Conservation (phyloP, 2,113 vertebrate genomes). For the Pterophyllum scalare region DNA sequence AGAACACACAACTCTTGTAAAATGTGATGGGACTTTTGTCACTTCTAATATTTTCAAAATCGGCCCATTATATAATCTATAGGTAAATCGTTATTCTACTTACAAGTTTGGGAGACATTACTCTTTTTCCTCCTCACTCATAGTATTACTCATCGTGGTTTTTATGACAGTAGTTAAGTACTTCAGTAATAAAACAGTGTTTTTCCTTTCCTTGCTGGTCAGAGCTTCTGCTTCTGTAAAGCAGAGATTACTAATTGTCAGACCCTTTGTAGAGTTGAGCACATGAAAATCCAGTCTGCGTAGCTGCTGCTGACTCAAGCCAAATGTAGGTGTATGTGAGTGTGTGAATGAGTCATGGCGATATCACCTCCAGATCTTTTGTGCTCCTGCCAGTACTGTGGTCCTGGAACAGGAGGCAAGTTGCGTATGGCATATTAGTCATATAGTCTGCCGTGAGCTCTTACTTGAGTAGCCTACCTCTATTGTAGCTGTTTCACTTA, state of each 20-base stretch:
- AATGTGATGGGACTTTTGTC: background rate
- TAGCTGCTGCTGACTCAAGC: conserved; percentile 9
- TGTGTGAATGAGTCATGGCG: conserved; percentile 53
- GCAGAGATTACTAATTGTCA: conserved; percentile 3
- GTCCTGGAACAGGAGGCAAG: conserved; percentile 37
- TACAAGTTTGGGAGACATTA: background rate
- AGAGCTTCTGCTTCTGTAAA: background rate
- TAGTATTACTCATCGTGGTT: background rate
- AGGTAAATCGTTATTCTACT: background rate
- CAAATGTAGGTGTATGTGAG: conserved; percentile 31
- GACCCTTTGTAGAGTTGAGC: background rate
- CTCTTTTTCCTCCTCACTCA: background rate
- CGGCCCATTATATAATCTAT: background rate
- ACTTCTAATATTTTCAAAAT: background rate
- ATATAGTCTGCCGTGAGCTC: background rate
- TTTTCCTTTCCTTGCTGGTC: background rate
- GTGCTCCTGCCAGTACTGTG: conserved; percentile 41
- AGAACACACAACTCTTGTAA: background rate
- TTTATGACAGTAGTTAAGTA: background rate
- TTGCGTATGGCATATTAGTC: conserved; percentile 19
- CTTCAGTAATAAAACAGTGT: background rate
- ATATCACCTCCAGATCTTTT: conserved; percentile 53
- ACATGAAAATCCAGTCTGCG: conserved; percentile 27
- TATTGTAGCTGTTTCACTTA: background rate
- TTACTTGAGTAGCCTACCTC: background rate